Evolutionary conservation across 2,888 invertebrate species (phyloP).

Genomic region (Stratiomys singularior): DNA sequence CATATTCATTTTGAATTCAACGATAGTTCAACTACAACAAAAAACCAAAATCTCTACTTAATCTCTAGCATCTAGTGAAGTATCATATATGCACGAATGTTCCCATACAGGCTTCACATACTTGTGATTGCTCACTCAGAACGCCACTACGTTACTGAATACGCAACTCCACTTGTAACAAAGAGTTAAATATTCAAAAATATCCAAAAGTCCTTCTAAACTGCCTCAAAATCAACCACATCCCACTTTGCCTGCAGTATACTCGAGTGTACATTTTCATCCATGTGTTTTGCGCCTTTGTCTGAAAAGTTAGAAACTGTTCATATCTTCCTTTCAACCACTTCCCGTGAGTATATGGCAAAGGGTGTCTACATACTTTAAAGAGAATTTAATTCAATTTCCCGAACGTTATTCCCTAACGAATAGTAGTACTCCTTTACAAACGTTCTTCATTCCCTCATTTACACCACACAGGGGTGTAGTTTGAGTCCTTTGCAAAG

Average conservation of each 20-base stretch:
- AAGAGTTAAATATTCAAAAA: conserved; percentile 36
- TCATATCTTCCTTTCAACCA: conserved; percentile 36
- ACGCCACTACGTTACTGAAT: background rate
- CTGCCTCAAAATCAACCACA: conserved; percentile 22
- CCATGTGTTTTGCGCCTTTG: conserved; percentile 24
- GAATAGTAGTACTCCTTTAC: conserved; percentile 8
- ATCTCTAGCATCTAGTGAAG: no score
- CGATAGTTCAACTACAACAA: no score
- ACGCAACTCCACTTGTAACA: conserved; percentile 33
- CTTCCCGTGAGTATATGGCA: background rate
- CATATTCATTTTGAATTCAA: no score
- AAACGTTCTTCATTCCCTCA: background rate
- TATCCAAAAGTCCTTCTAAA: conserved; percentile 1
- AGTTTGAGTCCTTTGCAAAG: conserved; percentile 23
- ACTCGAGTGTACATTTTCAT: background rate
- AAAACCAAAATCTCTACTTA: no score
- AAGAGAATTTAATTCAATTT: conserved; percentile 45
- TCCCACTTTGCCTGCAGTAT: background rate
- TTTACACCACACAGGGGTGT: conserved; percentile 21
- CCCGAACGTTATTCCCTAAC: conserved; percentile 16
- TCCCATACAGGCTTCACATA: background rate
- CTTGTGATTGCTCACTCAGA: background rate
- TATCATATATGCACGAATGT: no score
- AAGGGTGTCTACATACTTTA: conserved; percentile 41
- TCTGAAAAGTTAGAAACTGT: conserved; percentile 46